phyloP scores from a whole-genome alignment of 2,797 vertebrate species.

The Semaprochilodus insignis region DNA sequence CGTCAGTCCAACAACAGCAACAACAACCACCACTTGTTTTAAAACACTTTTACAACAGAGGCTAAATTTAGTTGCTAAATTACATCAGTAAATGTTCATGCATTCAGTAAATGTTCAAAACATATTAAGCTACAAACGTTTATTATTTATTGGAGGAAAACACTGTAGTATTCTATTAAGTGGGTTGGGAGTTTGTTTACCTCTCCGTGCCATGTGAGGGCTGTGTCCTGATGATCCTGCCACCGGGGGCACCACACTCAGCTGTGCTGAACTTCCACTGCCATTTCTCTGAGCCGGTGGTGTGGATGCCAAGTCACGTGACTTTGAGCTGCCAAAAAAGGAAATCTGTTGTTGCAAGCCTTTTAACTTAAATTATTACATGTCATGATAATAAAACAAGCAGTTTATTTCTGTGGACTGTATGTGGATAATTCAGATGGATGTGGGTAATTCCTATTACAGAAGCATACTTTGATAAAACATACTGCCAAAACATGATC shows the following conservation, averaged over 20 bases:
- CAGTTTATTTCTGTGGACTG: background rate
- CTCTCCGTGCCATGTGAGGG: conserved; percentile 89
- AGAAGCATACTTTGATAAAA: background rate
- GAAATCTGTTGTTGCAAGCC: background rate
- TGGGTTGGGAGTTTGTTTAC: conserved; percentile 68
- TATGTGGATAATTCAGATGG: too few relatives aligned
- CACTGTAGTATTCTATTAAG: background rate
- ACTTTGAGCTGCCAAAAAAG: conserved; percentile 78
- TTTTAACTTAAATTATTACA: background rate
- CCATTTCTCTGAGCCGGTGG: conserved; percentile 83
- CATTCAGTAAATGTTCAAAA: too few relatives aligned
- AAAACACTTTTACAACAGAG: too few relatives aligned
- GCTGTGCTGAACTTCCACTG: conserved; percentile 72
- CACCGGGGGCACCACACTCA: conserved; percentile 72
- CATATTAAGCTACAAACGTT: too few relatives aligned
- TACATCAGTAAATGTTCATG: too few relatives aligned
- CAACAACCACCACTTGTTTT: too few relatives aligned
- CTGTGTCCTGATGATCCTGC: conserved; percentile 85
- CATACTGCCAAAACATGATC: background rate
- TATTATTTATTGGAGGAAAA: background rate
- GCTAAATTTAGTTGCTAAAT: too few relatives aligned
- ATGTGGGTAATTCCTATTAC: background rate
- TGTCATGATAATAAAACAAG: background rate
- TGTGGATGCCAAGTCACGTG: conserved; percentile 80
- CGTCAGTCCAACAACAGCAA: too few relatives aligned